These are phyloP conservation scores for Rhagonycha fulva DNA, from an alignment of 2,888 invertebrate genomes.

Conservation along the genomic window DNA sequence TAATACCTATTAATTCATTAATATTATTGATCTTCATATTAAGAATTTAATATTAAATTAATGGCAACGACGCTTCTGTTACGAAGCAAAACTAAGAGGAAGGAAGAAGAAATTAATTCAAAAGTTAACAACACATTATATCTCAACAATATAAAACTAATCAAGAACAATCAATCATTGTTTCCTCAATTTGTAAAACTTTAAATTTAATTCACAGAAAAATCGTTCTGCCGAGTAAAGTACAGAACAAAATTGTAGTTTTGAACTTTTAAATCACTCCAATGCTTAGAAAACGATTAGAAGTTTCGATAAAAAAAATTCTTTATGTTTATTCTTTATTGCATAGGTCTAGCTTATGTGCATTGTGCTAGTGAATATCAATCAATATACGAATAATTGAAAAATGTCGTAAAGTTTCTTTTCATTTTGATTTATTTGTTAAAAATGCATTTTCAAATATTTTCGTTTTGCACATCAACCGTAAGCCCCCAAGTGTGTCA, in stretches of 20 bases:
- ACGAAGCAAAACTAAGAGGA: too few relatives aligned
- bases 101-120: too few relatives aligned
- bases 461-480: background rate
- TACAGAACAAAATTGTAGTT: background rate
- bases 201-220: background rate
- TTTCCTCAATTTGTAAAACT: background rate
- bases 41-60: too few relatives aligned
- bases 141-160: background rate
- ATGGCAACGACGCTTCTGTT: too few relatives aligned
- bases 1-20: too few relatives aligned
- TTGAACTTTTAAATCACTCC: too few relatives aligned
- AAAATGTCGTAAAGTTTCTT: background rate
- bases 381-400: background rate
- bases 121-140: background rate
- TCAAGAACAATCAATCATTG: background rate
- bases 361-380: background rate
- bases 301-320: too few relatives aligned
- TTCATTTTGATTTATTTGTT: background rate
- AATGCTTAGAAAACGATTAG: too few relatives aligned
- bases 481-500: background rate
- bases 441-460: background rate
- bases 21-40: too few relatives aligned
- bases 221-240: background rate
- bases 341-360: background rate
- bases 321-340: background rate